A percentile compares a stretch with the other conserved stretches of the same genome.
phyloP scores from a whole-genome alignment of 2,113 vertebrate genomes.

The Rhagologus leucostigma region DNA sequence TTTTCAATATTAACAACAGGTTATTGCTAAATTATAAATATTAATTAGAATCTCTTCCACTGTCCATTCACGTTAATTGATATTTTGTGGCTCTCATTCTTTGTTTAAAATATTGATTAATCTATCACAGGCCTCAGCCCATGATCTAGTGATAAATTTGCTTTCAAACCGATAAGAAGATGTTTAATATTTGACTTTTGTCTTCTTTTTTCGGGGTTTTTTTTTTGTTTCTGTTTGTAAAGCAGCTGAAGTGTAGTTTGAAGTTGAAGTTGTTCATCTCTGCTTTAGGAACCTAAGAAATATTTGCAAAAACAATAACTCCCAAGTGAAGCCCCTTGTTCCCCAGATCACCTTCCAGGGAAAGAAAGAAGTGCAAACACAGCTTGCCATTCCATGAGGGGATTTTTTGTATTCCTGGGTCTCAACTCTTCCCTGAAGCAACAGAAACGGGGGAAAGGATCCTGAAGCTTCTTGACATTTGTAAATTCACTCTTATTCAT shows the following conservation, averaged over 20 bases:
- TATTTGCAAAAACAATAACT: not conserved
- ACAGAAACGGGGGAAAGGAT: not conserved
- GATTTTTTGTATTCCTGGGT: not conserved
- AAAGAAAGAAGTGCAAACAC: not conserved
- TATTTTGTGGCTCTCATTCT: not conserved
- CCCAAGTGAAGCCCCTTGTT: not conserved
- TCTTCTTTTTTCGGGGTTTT: not conserved
- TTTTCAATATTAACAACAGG: not conserved
- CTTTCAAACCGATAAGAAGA: not conserved
- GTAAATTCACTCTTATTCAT: conserved; percentile 32
- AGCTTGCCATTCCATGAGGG: not conserved
- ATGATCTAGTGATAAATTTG: not conserved
- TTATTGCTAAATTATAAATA: not conserved
- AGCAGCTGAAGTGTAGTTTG: not conserved
- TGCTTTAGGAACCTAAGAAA: not conserved
- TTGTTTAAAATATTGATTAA: not conserved
- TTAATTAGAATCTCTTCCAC: not conserved
- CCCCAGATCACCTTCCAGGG: not conserved
- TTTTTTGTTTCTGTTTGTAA: not conserved
- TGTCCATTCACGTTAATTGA: not conserved
- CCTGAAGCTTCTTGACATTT: conserved; percentile 45
- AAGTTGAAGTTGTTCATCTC: not conserved
- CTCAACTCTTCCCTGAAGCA: conserved; percentile 27
- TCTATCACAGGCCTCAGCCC: not conserved
- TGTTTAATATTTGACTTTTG: not conserved